Evolutionary conservation across 2,113 vertebrate genomes (phyloP).

Genomic region (Rhinichthys klamathensis): DNA sequence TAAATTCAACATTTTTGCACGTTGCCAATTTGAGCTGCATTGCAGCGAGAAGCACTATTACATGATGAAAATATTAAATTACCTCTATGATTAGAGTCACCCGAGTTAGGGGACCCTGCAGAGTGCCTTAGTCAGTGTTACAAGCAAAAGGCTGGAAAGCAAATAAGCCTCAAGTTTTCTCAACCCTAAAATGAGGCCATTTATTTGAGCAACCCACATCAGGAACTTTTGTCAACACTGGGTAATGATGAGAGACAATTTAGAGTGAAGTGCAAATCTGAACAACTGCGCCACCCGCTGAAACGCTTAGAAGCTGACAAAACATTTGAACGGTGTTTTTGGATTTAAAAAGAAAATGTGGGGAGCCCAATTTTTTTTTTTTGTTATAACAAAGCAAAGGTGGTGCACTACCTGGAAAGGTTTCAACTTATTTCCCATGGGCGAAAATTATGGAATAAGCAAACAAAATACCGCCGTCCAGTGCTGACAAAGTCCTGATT

Average conservation of each 20-base stretch:
- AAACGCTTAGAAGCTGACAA: constrained; percentile 46
- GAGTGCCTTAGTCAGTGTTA: constrained; percentile 66
- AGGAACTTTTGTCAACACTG: constrained; percentile 70
- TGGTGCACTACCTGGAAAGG: not conserved
- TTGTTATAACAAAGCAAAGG: constrained; percentile 8
- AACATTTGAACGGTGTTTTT: constrained; percentile 63
- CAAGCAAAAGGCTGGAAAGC: constrained; percentile 75
- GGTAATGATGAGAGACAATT: constrained; percentile 31
- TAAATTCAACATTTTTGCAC: constrained; percentile 54
- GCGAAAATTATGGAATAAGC: not conserved
- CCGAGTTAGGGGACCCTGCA: constrained; percentile 56
- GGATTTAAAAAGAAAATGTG: constrained; percentile 67
- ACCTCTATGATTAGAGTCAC: constrained; percentile 58
- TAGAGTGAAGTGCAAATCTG: constrained; percentile 55
- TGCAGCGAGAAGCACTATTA: constrained; percentile 76
- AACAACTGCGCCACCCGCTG: constrained; percentile 59
- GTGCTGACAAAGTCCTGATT: constrained; percentile 67
- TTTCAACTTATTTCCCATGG: constrained; percentile 17
- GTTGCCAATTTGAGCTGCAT: constrained; percentile 74
- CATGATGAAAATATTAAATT: constrained; percentile 66
- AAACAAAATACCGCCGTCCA: constrained; percentile 58
- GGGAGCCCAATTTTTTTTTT: not conserved
- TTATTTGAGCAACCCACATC: constrained; percentile 46
- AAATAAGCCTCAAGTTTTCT: constrained; percentile 59
- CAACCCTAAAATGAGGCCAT: constrained; percentile 61